phyloP scores from a whole-genome alignment of 1,140 invertebrate species.

The Drosophila tani region DNA sequence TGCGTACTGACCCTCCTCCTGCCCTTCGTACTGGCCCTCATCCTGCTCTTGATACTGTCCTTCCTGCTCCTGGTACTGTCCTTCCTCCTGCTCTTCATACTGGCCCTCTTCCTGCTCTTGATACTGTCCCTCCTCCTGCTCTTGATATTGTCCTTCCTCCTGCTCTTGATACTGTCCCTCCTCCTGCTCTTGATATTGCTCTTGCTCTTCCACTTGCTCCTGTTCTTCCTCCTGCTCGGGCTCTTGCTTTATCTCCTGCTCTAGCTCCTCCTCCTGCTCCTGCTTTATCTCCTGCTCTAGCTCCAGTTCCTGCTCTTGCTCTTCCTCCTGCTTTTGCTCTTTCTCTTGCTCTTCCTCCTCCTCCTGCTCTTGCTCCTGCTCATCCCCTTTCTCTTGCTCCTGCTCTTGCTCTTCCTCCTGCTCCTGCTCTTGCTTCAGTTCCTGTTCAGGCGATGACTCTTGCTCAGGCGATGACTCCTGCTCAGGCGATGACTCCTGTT shows the following conservation, averaged over 20 bases:
- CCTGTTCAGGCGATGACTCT: conserved; percentile 3
- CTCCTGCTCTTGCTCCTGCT: neutral
- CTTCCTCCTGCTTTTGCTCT: neutral
- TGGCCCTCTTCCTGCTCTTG: neutral
- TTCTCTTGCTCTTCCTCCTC: too few species aligned
- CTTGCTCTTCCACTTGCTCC: conserved; percentile 11
- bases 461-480: too few species aligned
- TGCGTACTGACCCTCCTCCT: too few species aligned
- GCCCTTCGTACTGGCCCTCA: too few species aligned
- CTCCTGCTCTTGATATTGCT: neutral
- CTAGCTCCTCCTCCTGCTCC: conserved; percentile 1
- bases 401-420: neutral
- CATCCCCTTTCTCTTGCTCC: neutral
- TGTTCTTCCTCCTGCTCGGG: neutral
- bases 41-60: too few species aligned
- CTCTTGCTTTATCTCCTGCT: neutral
- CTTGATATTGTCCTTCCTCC: neutral
- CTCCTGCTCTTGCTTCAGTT: neutral
- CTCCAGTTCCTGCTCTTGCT: neutral
- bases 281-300: neutral
- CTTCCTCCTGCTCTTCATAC: neutral
- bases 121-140: neutral
- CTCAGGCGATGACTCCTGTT: too few species aligned
- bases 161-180: conserved; percentile 6
- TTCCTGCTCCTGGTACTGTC: neutral